phyloP scores from a whole-genome alignment of 2,888 invertebrate genomes.

The Acanthosoma haemorrhoidale region DNA sequence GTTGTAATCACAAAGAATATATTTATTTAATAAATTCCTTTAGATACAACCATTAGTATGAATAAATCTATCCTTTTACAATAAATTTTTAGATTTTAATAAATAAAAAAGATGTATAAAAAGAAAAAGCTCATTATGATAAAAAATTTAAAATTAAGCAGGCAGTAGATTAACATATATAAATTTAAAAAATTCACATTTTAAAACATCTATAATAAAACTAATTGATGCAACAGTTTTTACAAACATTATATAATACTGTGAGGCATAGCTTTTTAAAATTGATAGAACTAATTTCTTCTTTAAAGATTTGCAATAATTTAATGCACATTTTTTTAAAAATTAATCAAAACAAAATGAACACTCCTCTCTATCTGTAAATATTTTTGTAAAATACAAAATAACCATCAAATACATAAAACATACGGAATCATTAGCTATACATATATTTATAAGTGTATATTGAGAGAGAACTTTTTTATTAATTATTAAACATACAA shows the following conservation, averaged over 20 bases:
- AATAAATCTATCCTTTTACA: neutral
- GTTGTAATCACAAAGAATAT: neutral
- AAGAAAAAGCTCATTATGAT: neutral
- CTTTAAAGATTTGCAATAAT: neutral
- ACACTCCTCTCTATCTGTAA: conserved; percentile 25
- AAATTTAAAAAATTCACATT: neutral
- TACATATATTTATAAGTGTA: too few relatives aligned
- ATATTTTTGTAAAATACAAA: neutral
- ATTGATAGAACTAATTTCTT: neutral
- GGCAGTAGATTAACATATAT: neutral
- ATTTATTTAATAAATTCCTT: conserved; percentile 20
- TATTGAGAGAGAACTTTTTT: too few relatives aligned
- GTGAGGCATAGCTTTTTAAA: neutral
- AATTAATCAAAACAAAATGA: neutral
- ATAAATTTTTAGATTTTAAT: neutral
- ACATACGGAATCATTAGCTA: too few relatives aligned
- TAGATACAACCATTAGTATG: conserved; percentile 16
- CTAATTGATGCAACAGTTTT: neutral
- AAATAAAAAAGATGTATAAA: neutral
- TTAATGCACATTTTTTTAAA: neutral
- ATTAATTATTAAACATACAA: too few relatives aligned
- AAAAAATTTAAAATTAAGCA: neutral
- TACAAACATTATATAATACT: neutral
- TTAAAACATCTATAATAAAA: neutral
- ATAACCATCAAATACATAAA: neutral